Evolutionary conservation across 2,888 invertebrate species (phyloP).

Genomic region (Nomada flava): DNA sequence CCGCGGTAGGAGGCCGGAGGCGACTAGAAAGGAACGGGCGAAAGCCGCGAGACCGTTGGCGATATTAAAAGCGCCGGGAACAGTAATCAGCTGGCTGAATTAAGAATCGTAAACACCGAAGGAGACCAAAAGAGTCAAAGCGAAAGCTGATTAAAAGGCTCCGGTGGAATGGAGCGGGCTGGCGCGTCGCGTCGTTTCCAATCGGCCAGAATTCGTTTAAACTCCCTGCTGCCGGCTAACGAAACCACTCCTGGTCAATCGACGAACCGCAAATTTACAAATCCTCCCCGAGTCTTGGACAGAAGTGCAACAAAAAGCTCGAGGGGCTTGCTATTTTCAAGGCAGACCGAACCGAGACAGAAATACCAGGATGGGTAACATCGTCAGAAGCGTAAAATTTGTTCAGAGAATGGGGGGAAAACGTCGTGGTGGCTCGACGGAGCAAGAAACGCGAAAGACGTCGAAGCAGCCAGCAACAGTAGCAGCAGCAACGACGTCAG

Average conservation of each 20-base stretch:
- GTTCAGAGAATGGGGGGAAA: conserved; percentile 42
- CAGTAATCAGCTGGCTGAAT: conserved; percentile 53
- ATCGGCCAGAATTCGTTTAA: conserved; percentile 53
- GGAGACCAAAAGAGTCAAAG: conserved; percentile 27
- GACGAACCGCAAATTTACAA: conserved; percentile 51
- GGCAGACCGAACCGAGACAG: not conserved
- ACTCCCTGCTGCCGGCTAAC: conserved; percentile 19
- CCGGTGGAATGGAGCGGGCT: not conserved
- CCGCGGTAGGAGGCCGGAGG: not conserved
- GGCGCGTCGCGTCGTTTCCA: conserved; percentile 33
- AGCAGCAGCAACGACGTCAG: conserved; percentile 23
- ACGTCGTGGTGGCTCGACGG: conserved; percentile 20
- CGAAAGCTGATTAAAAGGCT: conserved; percentile 60
- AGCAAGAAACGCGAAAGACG: conserved; percentile 51
- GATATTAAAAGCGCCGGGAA: conserved; percentile 44
- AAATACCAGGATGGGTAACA: conserved; percentile 25
- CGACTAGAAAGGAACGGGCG: not conserved
- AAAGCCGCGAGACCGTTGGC: not conserved
- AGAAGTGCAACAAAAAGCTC: conserved; percentile 21
- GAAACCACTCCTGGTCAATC: conserved; percentile 53
- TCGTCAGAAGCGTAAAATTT: conserved; percentile 66
- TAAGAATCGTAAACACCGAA: conserved; percentile 50
- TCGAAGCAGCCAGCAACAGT: conserved; percentile 25
- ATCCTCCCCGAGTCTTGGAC: conserved; percentile 26
- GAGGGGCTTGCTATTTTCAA: conserved; percentile 29